Base-by-base conservation (phyloP, 2,888 invertebrate species). In the Flexamia atlantica region DNA sequence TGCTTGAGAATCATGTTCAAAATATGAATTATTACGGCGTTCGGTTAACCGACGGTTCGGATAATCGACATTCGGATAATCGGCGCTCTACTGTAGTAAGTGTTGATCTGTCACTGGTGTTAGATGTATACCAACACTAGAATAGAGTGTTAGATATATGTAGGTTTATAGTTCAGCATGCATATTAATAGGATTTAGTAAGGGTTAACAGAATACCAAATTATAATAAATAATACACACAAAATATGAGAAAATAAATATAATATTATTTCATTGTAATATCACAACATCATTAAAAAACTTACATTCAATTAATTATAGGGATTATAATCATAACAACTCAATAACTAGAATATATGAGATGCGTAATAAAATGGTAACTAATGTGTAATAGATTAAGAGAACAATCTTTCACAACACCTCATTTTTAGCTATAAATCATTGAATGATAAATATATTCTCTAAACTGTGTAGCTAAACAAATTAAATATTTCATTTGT, bases 221-320 rank as follows among this genome's bases (percentile, higher is more conserved):
- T 4, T 36, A 53, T 53, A 20, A 53, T 53, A 53, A 53, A 53
- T n/a, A 9, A 53, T 53, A 53, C 64, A 60, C 60, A 57, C 64
- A 64, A 64, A 14, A 28, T 64, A 30, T 64, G 30, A 17, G 64
- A 64, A 64, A 64, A 64, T 64, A 64, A 64, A 64, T 17, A 64
- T 64, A 28, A 64, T 64, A 64, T 64, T 64, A 64, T 57, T 57
- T 28, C 53, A 64, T 64, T 64, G 17, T 4, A 28, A 17, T 64
- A 64, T 64, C 64, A 64, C 64, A 57, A 57, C 23, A 57, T 57
- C 23, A 64, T 4, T 64, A 28, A 64, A 23, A 12, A 23, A 53
- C 3, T 17, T 53, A 53, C 53, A 53, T 23, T 46, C n/a, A 17
- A 12, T 46, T 46, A 17, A 53, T 23, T 17, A 46, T 46, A 46